These are phyloP conservation scores for Leucosticte australis DNA, from an alignment of 2,113 vertebrate genomes.

Conservation along the genomic window DNA sequence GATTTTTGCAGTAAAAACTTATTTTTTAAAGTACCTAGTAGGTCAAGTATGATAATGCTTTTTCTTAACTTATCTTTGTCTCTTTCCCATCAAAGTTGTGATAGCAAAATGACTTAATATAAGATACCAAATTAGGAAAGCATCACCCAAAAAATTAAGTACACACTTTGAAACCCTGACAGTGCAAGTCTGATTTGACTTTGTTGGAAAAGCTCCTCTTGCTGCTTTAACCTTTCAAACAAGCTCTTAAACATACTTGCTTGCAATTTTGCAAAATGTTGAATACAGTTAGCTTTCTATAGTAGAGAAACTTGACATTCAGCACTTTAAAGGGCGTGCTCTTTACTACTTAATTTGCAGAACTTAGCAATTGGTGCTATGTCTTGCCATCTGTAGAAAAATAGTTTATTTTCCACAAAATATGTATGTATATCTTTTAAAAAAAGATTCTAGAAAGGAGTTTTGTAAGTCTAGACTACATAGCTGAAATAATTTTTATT, in stretches of 20 bases:
- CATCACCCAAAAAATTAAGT: background rate
- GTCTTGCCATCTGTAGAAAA: slow-evolving; percentile 24
- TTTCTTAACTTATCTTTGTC: background rate
- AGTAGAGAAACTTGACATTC: background rate
- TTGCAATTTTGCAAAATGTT: background rate
- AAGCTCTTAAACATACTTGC: background rate
- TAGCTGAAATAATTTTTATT: background rate
- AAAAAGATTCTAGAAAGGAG: background rate
- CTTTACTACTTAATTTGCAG: background rate
- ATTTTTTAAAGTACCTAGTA: background rate
- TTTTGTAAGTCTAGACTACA: background rate
- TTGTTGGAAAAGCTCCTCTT: background rate
- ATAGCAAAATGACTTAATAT: background rate
- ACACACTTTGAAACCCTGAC: background rate
- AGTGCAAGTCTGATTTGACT: background rate
- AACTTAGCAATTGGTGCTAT: background rate
- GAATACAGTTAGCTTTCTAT: background rate
- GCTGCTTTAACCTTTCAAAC: background rate
- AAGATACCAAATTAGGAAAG: background rate
- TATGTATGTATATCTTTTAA: background rate
- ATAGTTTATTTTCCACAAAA: background rate
- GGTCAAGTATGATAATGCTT: background rate
- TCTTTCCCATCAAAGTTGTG: background rate
- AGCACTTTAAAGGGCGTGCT: slow-evolving; percentile 8
- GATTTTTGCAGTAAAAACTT: background rate